Base-by-base conservation (phyloP, 2,113 vertebrate genomes). In the Choloepus hoffmanni region DNA sequence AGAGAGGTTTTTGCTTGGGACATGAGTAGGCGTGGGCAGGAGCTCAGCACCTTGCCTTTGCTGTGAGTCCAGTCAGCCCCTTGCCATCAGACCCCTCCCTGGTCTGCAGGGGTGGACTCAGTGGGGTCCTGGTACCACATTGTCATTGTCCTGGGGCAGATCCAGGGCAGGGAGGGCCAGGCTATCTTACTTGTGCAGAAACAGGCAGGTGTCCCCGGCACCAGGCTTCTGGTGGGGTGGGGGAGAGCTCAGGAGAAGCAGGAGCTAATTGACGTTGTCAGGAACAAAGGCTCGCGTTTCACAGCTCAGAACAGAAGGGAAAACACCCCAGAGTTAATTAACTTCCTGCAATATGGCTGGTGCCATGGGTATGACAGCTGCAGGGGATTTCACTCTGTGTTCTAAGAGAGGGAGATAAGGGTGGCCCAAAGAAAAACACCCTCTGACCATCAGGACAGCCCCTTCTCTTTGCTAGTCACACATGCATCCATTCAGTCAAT, bases 211-310 rank as follows among this genome's bases (percentile, higher is more conserved):
- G 13, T 40, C 60, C 55, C 55, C 53, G 60, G 58, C 58, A 30
- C 36, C 50, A 53, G 95, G 28, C 72, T 83, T 48, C 30, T 24
- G 19, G 19, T 55, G 13, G 12, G 83, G 62, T 36, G 12, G 15
- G 45, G 77, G 26, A n/a, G 26, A 67, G 48, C 68, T 43, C 63
- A 16, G 5, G 70, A 60, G 62, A 50, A 78, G 68, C 24, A 1
- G 86, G 78, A 86, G 70, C 79, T 91, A 62, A 90, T 10, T 76
- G 94, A 70, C 83, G 86, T 48, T 55, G 68, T 86, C 93, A 96
- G 86, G 85, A 90, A 84, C 72, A 72, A 91, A 97, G 85, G 30
- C 3, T 79, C 4, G 0, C 82, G 89, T 72, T 94, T 86, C 74
- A 84, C 63, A 13, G 0, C 50, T 12, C 36, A 81, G 85, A 85